Base-by-base conservation (phyloP, 2,113 vertebrate species). In the Pomatostomus ruficeps region DNA sequence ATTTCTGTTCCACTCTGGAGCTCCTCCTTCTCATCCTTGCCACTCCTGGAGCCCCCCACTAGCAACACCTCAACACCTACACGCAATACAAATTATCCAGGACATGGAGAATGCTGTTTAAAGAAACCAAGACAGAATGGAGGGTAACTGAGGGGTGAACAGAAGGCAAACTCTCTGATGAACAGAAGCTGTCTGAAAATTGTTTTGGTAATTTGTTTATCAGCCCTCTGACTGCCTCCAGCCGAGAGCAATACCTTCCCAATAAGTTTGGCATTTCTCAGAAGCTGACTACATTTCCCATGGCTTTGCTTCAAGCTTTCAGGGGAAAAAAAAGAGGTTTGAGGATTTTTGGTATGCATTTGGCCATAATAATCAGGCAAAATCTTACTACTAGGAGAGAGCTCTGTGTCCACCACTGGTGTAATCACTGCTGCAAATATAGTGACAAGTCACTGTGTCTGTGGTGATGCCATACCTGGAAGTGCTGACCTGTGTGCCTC, bases 361-460 rank as follows among this genome's bases (percentile, higher is more conserved):
- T 71, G 62, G 12, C 20, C 20, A 20, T 38, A 49, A 23, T 81
- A 45, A 43, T 76, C 24, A 67, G 48, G 10, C 10, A 93, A 67
- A 66, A 68, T 46, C 52, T 73, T 91, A 33, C 40, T 36, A 8
- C 23, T 48, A 9, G 25, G 36, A 76, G 46, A 62, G 8, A 11
- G 11, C 6, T 81, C 17, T 81, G 6, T 31, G 29, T 35, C 43
- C 18, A 35, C 54, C 48, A 14, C 17, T 36, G 19, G 25, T 42
- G 12, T 75, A 75, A 79, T 17, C 18, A n/a, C 29, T 62, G 42
- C 28, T 80, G 26, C 31, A 67, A n/a, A 42, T 31, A 71, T 7
- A 74, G 33, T 17, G n/a, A 78, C 45, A n/a, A 79, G 33, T n/a
- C 57, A 45, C 25, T 0, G 0, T 2, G 3, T 13, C 40, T 36